Evolutionary conservation across 2,888 invertebrate genomes (phyloP).

Genomic region (Macropis europaea): DNA sequence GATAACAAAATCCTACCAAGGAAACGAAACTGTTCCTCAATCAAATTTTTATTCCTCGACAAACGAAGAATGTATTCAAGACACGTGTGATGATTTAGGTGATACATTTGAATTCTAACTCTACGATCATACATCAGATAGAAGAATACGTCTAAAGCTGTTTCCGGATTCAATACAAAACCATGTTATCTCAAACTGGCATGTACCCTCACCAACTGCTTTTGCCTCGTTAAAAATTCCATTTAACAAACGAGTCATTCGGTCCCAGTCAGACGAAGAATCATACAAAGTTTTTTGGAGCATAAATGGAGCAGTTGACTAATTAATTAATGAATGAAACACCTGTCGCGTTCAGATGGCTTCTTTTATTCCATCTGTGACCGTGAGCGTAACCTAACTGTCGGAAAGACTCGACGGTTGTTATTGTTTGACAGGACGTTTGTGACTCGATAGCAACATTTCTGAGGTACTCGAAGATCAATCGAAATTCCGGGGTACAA

Average conservation of each 20-base stretch:
- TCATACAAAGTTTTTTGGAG: neutral
- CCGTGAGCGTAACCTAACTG: neutral
- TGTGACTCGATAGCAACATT: no score
- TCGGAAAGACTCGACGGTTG: neutral
- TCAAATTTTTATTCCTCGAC: neutral
- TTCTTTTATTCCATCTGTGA: neutral
- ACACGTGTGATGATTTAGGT: neutral
- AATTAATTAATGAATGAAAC: neutral
- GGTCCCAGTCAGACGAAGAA: no score
- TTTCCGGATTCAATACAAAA: neutral
- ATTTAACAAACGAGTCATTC: neutral
- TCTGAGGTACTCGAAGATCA: no score
- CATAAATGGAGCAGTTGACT: neutral
- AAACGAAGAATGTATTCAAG: neutral
- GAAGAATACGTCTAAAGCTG: conserved; percentile 1
- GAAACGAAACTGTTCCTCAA: neutral
- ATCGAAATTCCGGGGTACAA: neutral
- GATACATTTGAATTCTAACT: neutral
- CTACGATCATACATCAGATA: neutral
- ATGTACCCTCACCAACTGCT: neutral
- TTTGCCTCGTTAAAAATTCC: neutral
- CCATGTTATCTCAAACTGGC: neutral
- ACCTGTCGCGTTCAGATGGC: neutral
- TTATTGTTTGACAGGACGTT: no score
- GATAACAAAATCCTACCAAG: neutral